Evolutionary conservation across 2,888 invertebrate species (phyloP).

Genomic region (Phragmatobia fuliginosa): DNA sequence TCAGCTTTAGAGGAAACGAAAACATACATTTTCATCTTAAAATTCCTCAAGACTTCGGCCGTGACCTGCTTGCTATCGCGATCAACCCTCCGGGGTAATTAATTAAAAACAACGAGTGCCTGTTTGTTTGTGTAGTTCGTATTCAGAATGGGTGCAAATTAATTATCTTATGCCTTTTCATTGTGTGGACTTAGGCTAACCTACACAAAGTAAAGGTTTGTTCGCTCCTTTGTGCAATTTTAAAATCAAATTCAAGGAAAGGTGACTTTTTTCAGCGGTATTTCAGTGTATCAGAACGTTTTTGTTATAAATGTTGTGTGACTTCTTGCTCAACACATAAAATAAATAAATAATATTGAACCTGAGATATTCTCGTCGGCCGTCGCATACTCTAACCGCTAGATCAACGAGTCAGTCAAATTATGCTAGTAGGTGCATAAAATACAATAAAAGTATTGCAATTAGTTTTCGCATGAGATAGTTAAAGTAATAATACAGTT

Average conservation of each 20-base stretch:
- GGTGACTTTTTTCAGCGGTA: background rate
- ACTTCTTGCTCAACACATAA: no score
- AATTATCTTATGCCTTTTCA: constrained; percentile 33
- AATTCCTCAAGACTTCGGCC: constrained; percentile 24
- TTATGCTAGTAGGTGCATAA: no score
- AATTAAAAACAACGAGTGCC: constrained; percentile 55
- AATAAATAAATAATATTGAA: no score
- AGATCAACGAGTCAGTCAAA: no score
- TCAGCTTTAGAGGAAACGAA: background rate
- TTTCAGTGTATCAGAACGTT: background rate
- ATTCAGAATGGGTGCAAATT: constrained; percentile 40
- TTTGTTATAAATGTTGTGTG: background rate
- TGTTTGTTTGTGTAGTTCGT: constrained; percentile 44
- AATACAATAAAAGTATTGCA: no score
- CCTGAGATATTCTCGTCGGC: no score
- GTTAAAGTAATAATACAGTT: no score
- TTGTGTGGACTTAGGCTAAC: constrained; percentile 20
- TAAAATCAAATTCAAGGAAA: constrained; percentile 6
- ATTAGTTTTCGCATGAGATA: no score
- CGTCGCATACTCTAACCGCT: no score
- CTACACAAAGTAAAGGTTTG: constrained; percentile 14
- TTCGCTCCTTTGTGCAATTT: constrained; percentile 10
- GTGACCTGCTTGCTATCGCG: constrained; percentile 35
- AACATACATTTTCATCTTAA: constrained; percentile 18
- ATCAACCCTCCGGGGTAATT: constrained; percentile 46